Evolutionary conservation across 1,140 invertebrate species (phyloP), one percentile per base, ranked within the genome.

Genomic region (Drosophila biarmipes): DNA sequence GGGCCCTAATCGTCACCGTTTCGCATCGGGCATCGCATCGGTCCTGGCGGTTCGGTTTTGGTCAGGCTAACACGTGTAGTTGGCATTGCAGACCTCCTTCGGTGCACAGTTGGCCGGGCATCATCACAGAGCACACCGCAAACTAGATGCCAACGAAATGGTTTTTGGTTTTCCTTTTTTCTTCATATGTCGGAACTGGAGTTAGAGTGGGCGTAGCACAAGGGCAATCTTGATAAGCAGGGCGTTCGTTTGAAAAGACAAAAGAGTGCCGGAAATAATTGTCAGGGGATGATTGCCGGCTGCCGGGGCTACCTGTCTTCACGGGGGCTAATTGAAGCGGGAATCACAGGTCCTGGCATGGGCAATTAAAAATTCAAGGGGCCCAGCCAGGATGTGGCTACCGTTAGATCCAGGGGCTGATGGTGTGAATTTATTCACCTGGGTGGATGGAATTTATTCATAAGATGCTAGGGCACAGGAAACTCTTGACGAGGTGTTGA

Each of bases 361-460:
- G 63, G 53, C 52, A 85, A 84, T 80, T 85, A 85, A 80, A 73
- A 76, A 61, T 42, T 51, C 43, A 43, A 40, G 15, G 27, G 35
- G 35, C 27, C 11, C 17, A 55, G 24, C 77, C 17, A 19, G 81
- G 81, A 80, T 81, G 78, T 78, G 51, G 64, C 82, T 86, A 87
- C 81, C 81, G 82, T 86, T 86, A 87, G 69, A 52, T 42, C n/a
- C n/a, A 29, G 2, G 8, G 8, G 24, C 24, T 24, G 24, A n/a
- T 24, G 40, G 81, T 87, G 82, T 86, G 82, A 89, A 87, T 86
- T 79, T 87, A 63, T 76, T 78, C 82, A 87, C 78, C 72, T 73
- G 17, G 17, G 7, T n/a, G n/a, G 14, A 57, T 48, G 38, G 75
- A 77, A 75, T 69, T 58, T 82, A 82, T 82, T 73, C 59, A 79